Percentiles rank a stretch among this genome's conserved stretches.
These are phyloP conservation scores for Chaenogobius annularis DNA, from an alignment of 2,113 vertebrate species.

Conservation along the genomic window DNA sequence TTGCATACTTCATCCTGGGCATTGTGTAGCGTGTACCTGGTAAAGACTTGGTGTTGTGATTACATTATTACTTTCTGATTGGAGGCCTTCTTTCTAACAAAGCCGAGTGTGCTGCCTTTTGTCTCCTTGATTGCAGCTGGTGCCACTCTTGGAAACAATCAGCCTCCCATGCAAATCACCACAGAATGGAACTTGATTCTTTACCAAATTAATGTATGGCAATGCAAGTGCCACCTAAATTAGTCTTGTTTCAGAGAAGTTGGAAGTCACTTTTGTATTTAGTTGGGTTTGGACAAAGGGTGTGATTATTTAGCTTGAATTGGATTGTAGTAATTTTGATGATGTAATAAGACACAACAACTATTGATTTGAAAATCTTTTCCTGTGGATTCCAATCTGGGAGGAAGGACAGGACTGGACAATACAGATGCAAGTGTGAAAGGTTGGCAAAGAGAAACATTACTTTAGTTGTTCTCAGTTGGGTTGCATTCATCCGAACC, in stretches of 20 bases:
- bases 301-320: neutral
- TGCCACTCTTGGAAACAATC: conserved; percentile 45
- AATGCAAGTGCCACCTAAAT: neutral
- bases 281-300: neutral
- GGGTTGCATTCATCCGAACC: neutral
- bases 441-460: too few relatives aligned
- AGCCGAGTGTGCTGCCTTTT: conserved; percentile 36
- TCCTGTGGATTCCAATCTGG: neutral
- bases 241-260: neutral
- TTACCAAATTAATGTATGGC: conserved; percentile 20
- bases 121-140: conserved; percentile 53
- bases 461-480: neutral
- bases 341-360: neutral
- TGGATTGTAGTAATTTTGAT: neutral
- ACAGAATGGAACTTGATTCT: conserved; percentile 17
- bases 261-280: neutral
- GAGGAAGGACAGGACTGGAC: neutral
- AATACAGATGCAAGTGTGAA: too few relatives aligned
- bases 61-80: conserved; percentile 62
- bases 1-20: conserved; percentile 3
- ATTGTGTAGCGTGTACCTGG: conserved; percentile 46
- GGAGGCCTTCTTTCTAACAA: conserved; percentile 46
- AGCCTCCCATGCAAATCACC: conserved; percentile 22
- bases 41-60: conserved; percentile 48
- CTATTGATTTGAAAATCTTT: neutral